phyloP scores from a whole-genome alignment of 2,797 vertebrate species.

The Acanthurus tractus region DNA sequence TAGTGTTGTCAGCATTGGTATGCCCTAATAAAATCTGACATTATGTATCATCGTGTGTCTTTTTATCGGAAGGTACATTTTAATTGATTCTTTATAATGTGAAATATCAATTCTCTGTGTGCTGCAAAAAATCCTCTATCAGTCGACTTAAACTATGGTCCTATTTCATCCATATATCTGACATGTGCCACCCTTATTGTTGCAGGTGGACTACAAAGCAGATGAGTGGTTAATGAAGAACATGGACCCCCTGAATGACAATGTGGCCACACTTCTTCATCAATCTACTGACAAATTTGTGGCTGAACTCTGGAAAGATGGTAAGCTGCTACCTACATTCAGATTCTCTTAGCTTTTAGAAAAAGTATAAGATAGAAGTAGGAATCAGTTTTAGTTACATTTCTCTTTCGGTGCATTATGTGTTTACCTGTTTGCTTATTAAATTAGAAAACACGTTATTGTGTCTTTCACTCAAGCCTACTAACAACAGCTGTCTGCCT shows the following conservation, averaged over 20 bases:
- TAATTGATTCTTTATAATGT: too few species aligned
- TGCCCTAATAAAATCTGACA: neutral
- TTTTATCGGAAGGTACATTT: too few species aligned
- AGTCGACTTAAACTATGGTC: too few species aligned
- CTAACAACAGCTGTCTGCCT: slow-evolving; percentile 60
- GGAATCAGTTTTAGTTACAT: slow-evolving; percentile 2
- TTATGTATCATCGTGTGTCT: neutral
- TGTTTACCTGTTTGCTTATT: slow-evolving; percentile 45
- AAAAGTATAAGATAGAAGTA: neutral
- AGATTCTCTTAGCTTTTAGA: neutral
- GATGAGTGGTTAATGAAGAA: slow-evolving; percentile 99
- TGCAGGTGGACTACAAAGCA: slow-evolving; percentile 97
- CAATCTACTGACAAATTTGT: slow-evolving; percentile 97
- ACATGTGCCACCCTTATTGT: neutral
- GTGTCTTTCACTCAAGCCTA: slow-evolving; percentile 39
- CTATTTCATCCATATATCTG: too few species aligned
- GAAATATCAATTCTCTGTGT: too few species aligned
- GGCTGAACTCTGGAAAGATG: slow-evolving; percentile 97
- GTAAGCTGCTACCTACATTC: slow-evolving; percentile 70
- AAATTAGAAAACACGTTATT: slow-evolving; percentile 10
- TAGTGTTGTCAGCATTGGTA: slow-evolving; percentile 4
- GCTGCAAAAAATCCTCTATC: too few species aligned
- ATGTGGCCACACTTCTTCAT: slow-evolving; percentile 94
- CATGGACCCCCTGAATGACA: slow-evolving; percentile 98
- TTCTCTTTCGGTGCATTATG: slow-evolving; percentile 33